Percentiles rank a stretch among this genome's conserved stretches.
Evolutionary conservation across 2,797 vertebrate species (phyloP).

Genomic region (Helostoma temminkii): DNA sequence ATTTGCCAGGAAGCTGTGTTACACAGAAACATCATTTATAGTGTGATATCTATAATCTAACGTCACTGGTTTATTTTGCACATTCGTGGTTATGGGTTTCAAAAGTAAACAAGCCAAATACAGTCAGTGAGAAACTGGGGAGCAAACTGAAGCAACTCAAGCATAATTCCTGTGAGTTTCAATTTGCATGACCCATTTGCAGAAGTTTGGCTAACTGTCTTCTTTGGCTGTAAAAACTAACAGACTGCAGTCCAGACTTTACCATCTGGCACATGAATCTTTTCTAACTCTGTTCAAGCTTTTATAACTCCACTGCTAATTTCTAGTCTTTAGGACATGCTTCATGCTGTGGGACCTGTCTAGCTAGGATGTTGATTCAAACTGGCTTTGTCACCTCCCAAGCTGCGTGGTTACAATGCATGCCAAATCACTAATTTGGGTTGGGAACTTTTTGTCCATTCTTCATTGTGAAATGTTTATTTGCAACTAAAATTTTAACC

Average conservation of each 20-base stretch:
- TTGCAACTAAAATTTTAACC: conserved; percentile 38
- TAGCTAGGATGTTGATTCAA: conserved; percentile 49
- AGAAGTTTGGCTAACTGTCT: conserved; percentile 22
- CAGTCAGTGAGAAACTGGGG: too few relatives aligned
- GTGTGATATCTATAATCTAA: conserved; percentile 44
- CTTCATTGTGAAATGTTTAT: conserved; percentile 57
- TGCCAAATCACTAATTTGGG: conserved; percentile 45
- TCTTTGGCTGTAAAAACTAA: conserved; percentile 18
- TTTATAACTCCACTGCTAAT: conserved; percentile 13
- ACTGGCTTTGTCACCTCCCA: conserved; percentile 46
- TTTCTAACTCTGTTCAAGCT: conserved; percentile 2
- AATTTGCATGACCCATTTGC: conserved; percentile 25
- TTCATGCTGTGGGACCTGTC: conserved; percentile 25
- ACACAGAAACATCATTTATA: conserved; percentile 34
- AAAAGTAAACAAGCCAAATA: too few relatives aligned
- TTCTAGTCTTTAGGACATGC: conserved; percentile 21
- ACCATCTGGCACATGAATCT: conserved; percentile 10
- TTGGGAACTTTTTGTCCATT: conserved; percentile 23
- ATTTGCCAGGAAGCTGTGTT: conserved; percentile 55
- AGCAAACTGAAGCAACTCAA: conserved; percentile 4
- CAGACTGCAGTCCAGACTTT: conserved; percentile 8
- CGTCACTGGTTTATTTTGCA: neutral
- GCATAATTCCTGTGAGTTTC: conserved; percentile 35
- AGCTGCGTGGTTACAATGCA: conserved; percentile 20
- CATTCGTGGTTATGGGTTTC: conserved; percentile 1